Conservation (phyloP, 1,140 invertebrate species). For the Octopus bimaculoides region DNA sequence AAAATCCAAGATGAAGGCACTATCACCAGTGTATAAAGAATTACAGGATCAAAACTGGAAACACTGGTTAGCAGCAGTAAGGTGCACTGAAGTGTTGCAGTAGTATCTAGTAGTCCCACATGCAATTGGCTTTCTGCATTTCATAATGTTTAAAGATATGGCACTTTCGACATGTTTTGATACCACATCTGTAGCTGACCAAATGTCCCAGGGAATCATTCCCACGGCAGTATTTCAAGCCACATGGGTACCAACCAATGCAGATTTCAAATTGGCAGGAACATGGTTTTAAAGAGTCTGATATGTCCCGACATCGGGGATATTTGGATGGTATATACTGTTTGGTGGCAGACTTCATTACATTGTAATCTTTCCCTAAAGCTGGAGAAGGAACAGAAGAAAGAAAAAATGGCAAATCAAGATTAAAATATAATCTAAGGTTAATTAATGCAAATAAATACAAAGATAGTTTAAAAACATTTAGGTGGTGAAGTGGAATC, state of each 20-base stretch:
- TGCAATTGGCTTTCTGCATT: conserved; percentile 76
- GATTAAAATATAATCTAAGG: no score
- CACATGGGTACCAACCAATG: conserved; percentile 88
- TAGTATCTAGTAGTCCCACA: conserved; percentile 66
- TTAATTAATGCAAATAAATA: neutral
- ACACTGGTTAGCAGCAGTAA: no score
- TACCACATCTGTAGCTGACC: conserved; percentile 84
- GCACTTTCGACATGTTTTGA: conserved; percentile 90
- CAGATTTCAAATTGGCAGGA: conserved; percentile 80
- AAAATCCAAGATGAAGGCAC: no score
- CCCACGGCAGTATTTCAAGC: conserved; percentile 88
- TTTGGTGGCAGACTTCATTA: conserved; percentile 38
- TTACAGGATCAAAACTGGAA: no score
- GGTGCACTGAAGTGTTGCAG: neutral
- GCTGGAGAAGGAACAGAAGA: conserved; percentile 30
- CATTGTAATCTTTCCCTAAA: conserved; percentile 38
- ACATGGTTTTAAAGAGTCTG: conserved; percentile 62
- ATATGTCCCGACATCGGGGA: conserved; percentile 46
- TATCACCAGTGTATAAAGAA: no score
- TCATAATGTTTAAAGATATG: conserved; percentile 82
- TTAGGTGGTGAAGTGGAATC: no score
- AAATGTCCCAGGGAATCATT: conserved; percentile 63
- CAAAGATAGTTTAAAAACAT: neutral
- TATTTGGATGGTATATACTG: conserved; percentile 43
- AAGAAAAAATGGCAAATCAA: no score